Percentiles rank a stretch among this genome's conserved stretches.
phyloP scores from a whole-genome alignment of 2,888 invertebrate species.

The Nemotelus pantherinus region DNA sequence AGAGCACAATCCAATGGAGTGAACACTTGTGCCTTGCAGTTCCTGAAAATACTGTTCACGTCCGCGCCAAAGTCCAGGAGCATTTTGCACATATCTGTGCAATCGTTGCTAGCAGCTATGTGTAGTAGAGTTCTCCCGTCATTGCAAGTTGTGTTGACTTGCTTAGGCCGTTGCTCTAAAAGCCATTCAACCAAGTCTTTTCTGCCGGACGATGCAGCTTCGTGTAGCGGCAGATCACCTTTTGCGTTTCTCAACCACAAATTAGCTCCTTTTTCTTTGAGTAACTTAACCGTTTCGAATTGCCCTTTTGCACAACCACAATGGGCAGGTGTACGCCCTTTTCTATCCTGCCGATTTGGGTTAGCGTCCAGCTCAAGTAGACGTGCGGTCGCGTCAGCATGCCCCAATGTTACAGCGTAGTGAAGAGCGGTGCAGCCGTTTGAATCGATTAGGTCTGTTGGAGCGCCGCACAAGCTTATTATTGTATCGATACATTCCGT shows the following conservation, averaged over 20 bases:
- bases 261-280: slow-evolving; percentile 81
- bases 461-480: slow-evolving; percentile 86
- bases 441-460: slow-evolving; percentile 88
- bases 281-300: slow-evolving; percentile 82
- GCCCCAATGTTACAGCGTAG: slow-evolving; percentile 95
- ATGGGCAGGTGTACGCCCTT: slow-evolving; percentile 92
- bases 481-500: slow-evolving; percentile 90
- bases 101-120: slow-evolving; percentile 92
- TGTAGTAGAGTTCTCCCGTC: slow-evolving; percentile 94
- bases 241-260: slow-evolving; percentile 91
- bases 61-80: slow-evolving; percentile 85
- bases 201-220: slow-evolving; percentile 92
- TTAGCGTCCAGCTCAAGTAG: slow-evolving; percentile 91
- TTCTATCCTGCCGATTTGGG: slow-evolving; percentile 90
- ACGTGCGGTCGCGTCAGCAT: slow-evolving; percentile 90
- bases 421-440: slow-evolving; percentile 97
- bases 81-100: slow-evolving; percentile 91
- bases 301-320: slow-evolving; percentile 97
- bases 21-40: slow-evolving; percentile 83
- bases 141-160: slow-evolving; percentile 87
- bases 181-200: slow-evolving; percentile 91
- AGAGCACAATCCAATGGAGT: slow-evolving; percentile 93
- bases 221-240: slow-evolving; percentile 95
- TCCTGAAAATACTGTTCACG: slow-evolving; percentile 84
- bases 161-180: slow-evolving; percentile 81